Base-by-base conservation (phyloP, 2,113 vertebrate genomes). In the Poicephalus gulielmi region DNA sequence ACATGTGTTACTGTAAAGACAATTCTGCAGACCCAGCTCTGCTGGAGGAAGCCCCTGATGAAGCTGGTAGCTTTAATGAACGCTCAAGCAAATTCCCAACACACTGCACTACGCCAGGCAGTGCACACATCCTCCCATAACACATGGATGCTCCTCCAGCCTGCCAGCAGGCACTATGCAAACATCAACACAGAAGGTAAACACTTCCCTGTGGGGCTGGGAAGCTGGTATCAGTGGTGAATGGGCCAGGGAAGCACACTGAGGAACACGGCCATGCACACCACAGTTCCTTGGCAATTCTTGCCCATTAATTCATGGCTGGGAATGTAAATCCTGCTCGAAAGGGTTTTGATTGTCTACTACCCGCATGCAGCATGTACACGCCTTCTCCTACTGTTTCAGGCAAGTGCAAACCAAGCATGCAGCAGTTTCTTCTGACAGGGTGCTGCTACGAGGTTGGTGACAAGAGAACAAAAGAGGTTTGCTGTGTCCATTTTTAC, bases 171-270 rank as follows among this genome's bases (percentile, higher is more conserved):
- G 22, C 82, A 49, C 63, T 4, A 5, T 3, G 30, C 55, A 47
- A 75, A 63, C 60, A 67, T 66, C 28, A 59, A 30, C 0, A 1
- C 37, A 43, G 20, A 55, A 33, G 18, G 35, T 53, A 88, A 74
- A 80, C 19, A 0, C 11, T 10, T 62, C 27, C 35, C 35, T 0
- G 1, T 19, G 1, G 2, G 24, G 31, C 33, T 74, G 64, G 59
- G 64, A 70, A 44, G 50, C 63, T 25, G 11, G 10, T 22, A 19
- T 46, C 22, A 15, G 30, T 6, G 59, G 28, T 17, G 43, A 37
- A 44, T 24, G 30, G 44, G 62, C n/a, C 75, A 80, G 30, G 13
- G 50, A 73, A 55, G 33, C 44, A 67, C 37, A 75, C 28, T 0
- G 2, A 66, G 68, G 52, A 73, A 75, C 33, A 7, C 0, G 9